A percentile compares a stretch with the other conserved stretches of the same genome.
phyloP scores from a whole-genome alignment of 1,140 invertebrate genomes.

The Tachypleus tridentatus region DNA sequence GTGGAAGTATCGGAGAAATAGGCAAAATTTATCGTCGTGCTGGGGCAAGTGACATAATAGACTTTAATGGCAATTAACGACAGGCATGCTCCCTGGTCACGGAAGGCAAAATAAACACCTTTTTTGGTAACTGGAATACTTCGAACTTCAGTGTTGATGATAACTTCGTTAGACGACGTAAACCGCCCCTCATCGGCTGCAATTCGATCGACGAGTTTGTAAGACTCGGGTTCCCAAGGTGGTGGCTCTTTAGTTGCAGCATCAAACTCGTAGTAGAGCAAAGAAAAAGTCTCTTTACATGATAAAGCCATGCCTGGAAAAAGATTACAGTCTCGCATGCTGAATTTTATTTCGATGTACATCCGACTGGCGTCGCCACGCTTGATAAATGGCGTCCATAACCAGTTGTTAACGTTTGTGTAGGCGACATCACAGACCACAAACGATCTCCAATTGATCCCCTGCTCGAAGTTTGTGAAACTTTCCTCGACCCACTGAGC shows the following conservation, averaged over 20 bases:
- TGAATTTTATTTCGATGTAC: constrained; percentile 95
- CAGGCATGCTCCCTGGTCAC: constrained; percentile 91
- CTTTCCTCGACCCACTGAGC: constrained; percentile 92
- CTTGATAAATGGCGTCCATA: constrained; percentile 94
- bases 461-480: constrained; percentile 88
- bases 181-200: constrained; percentile 84
- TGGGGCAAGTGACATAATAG: constrained; percentile 90
- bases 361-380: constrained; percentile 83
- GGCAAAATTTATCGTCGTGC: constrained; percentile 82
- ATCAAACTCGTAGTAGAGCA: constrained; percentile 92
- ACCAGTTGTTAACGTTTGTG: constrained; percentile 95
- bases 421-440: constrained; percentile 95
- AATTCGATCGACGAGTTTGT: constrained; percentile 76
- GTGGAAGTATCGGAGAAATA: constrained; percentile 85
- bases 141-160: constrained; percentile 87
- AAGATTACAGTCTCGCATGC: constrained; percentile 81
- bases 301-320: constrained; percentile 49
- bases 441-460: constrained; percentile 92
- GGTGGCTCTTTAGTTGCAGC: constrained; percentile 72
- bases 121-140: constrained; percentile 87
- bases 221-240: constrained; percentile 87
- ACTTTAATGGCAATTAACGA: constrained; percentile 89
- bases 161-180: constrained; percentile 75
- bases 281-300: constrained; percentile 90
- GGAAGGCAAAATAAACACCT: constrained; percentile 93